Conservation (phyloP, 2,888 invertebrate species). For the Drosophila affinis region DNA sequence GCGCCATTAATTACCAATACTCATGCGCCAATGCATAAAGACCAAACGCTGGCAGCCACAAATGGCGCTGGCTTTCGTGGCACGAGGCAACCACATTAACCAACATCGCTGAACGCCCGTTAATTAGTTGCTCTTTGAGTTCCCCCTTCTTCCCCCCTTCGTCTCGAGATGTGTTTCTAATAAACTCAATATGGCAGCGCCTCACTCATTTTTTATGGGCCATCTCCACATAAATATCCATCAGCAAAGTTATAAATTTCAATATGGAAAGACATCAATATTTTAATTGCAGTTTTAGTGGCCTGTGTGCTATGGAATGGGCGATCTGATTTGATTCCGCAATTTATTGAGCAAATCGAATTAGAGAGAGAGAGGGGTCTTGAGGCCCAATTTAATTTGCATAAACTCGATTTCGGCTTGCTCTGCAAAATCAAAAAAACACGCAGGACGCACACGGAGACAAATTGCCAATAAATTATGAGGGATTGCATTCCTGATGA, state of each 20-base stretch:
- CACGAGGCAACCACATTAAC: slow-evolving; percentile 40
- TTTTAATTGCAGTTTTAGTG: slow-evolving; percentile 55
- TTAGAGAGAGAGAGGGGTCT: slow-evolving; percentile 11
- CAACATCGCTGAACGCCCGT: slow-evolving; percentile 43
- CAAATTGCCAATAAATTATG: slow-evolving; percentile 30
- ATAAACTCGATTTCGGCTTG: slow-evolving; percentile 33
- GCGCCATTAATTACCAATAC: slow-evolving; percentile 65
- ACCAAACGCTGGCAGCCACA: slow-evolving; percentile 51
- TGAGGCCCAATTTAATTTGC: slow-evolving; percentile 29
- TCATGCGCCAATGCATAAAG: slow-evolving; percentile 58
- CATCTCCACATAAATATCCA: slow-evolving; percentile 58
- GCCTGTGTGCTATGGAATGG: slow-evolving; percentile 9
- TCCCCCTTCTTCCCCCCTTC: not conserved
- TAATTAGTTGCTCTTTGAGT: slow-evolving; percentile 41
- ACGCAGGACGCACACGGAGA: not conserved
- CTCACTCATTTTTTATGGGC: slow-evolving; percentile 13
- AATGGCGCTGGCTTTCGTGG: slow-evolving; percentile 52
- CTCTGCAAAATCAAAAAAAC: slow-evolving; percentile 33
- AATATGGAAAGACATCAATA: slow-evolving; percentile 61
- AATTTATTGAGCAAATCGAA: slow-evolving; percentile 43
- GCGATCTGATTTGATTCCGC: slow-evolving; percentile 11
- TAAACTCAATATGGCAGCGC: slow-evolving; percentile 36
- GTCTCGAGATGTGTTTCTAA: slow-evolving; percentile 28
- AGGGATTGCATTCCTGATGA: slow-evolving; percentile 18
- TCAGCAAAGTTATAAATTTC: slow-evolving; percentile 60